Conservation (phyloP, 2,113 vertebrate genomes). For the Hydrolagus affinis region DNA sequence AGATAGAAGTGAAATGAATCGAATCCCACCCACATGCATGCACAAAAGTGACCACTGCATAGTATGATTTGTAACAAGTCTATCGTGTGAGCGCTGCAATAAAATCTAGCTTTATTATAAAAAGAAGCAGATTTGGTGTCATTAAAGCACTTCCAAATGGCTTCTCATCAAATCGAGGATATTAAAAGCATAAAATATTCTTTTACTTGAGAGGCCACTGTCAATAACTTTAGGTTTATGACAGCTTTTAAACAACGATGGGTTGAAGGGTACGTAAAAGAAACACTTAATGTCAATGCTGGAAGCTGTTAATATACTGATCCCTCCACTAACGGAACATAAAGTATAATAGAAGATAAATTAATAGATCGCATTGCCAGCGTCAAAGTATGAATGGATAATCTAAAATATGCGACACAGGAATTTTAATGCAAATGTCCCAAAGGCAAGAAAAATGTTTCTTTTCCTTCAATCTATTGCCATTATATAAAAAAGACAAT, state of each 20-base stretch:
- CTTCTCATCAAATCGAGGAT: constrained; percentile 1
- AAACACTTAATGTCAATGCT: background rate
- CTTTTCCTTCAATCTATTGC: background rate
- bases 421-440: background rate
- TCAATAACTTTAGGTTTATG: background rate
- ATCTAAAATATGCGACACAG: background rate
- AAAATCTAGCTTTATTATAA: constrained; percentile 19
- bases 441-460: background rate
- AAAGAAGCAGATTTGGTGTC: background rate
- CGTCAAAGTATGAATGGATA: no score
- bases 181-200: constrained; percentile 26
- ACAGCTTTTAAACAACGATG: background rate
- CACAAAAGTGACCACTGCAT: background rate
- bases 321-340: background rate
- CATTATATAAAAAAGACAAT: background rate
- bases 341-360: constrained; percentile 22
- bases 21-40: background rate
- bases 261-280: background rate
- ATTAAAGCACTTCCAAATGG: background rate
- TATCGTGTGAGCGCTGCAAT: background rate
- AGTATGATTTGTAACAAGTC: constrained; percentile 11
- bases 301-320: background rate
- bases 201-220: background rate
- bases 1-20: background rate
- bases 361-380: background rate